These are phyloP conservation scores for Pseudolycoriella hygida DNA, from an alignment of 2,888 invertebrate species.

Conservation along the genomic window DNA sequence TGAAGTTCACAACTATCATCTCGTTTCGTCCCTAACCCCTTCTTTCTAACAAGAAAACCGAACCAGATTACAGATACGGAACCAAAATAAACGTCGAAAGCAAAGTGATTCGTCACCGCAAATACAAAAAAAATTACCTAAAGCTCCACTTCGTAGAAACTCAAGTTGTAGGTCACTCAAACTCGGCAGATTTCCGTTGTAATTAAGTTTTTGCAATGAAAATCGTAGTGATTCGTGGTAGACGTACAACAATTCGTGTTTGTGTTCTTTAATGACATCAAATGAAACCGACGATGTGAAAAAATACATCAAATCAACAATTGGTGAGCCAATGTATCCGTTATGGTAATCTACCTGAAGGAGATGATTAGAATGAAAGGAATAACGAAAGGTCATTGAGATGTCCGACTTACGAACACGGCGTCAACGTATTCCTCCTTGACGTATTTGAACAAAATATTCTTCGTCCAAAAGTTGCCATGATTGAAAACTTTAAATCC, in stretches of 20 bases:
- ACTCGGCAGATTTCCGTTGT: constrained; percentile 7
- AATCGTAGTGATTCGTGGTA: constrained; percentile 8
- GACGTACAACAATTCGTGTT: constrained; percentile 9
- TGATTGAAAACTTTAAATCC: constrained; percentile 10
- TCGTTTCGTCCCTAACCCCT: too few species aligned
- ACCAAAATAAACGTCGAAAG: too few species aligned
- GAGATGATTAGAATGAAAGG: too few species aligned
- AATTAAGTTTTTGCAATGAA: constrained; percentile 7
- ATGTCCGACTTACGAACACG: constrained; percentile 7
- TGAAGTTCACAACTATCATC: too few species aligned
- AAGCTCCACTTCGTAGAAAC: constrained; percentile 8
- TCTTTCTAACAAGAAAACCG: too few species aligned
- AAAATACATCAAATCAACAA: constrained; percentile 10
- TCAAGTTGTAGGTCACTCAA: constrained; percentile 10
- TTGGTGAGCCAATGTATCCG: constrained; percentile 9
- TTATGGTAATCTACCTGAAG: constrained; percentile 9
- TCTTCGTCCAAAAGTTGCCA: constrained; percentile 10
- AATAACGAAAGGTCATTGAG: too few species aligned
- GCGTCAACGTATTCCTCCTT: constrained; percentile 7
- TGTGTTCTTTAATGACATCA: constrained; percentile 4
- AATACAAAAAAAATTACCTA: constrained; percentile 1
- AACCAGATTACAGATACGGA: too few species aligned
- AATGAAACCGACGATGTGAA: constrained; percentile 9
- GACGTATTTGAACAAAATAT: constrained; percentile 9
- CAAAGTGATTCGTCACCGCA: too few species aligned